Percentiles rank a stretch among this genome's conserved stretches.
phyloP scores from a whole-genome alignment of 2,797 vertebrate genomes.

The Cossypha polioptera region DNA sequence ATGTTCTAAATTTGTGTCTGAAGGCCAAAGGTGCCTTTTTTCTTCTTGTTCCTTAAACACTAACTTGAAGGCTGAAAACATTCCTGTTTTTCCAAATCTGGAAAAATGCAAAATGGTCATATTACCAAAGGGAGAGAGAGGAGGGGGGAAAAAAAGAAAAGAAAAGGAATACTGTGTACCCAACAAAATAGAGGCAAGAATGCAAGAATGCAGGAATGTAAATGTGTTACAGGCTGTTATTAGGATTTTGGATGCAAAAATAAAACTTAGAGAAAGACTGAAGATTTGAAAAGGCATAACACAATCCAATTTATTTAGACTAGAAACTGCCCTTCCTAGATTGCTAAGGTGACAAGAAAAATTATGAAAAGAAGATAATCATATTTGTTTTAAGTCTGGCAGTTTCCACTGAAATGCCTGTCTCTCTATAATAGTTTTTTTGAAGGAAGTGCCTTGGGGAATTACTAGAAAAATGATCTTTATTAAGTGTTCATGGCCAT shows the following conservation, averaged over 20 bases:
- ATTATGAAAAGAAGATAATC: not conserved
- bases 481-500: conserved; percentile 64
- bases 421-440: conserved; percentile 31
- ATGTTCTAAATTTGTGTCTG: not conserved
- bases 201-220: conserved; percentile 62
- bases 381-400: conserved; percentile 12
- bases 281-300: not conserved
- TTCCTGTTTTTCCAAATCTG: conserved; percentile 45
- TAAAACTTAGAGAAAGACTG: not conserved
- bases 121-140: conserved; percentile 7
- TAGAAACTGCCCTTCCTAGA: not conserved
- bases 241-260: conserved; percentile 46
- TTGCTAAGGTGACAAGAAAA: conserved; percentile 25
- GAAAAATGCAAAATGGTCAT: conserved; percentile 26
- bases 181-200: conserved; percentile 55
- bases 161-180: conserved; percentile 45
- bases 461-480: conserved; percentile 69
- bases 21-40: not conserved
- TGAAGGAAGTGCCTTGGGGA: conserved; percentile 42
- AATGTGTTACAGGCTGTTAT: conserved; percentile 50
- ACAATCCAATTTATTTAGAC: not conserved
- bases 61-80: conserved; percentile 12
- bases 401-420: conserved; percentile 24
- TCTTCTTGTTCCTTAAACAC: not conserved
- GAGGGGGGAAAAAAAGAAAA: not conserved